Evolutionary conservation across 2,888 invertebrate genomes (phyloP).

Genomic region (Zygaena filipendulae): DNA sequence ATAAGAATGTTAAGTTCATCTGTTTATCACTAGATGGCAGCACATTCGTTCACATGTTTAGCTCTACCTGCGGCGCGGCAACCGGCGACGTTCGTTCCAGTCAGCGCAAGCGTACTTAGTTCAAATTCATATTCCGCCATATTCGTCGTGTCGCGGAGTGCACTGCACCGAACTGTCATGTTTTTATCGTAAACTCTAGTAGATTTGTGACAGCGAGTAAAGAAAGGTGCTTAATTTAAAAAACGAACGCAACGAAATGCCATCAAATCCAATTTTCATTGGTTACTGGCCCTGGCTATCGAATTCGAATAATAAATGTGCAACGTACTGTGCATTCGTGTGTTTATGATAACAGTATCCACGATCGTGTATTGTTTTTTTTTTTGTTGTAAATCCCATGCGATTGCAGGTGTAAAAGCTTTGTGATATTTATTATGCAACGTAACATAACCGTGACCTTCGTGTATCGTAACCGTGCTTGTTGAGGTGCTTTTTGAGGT

Average conservation of each 20-base stretch:
- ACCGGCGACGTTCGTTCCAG: constrained; percentile 3
- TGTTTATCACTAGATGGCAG: constrained; percentile 37
- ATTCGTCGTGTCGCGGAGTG: constrained; percentile 67
- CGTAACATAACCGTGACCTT: constrained; percentile 63
- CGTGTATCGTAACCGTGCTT: constrained; percentile 53
- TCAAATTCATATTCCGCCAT: constrained; percentile 62
- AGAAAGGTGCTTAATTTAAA: constrained; percentile 43
- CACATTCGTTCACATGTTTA: constrained; percentile 19
- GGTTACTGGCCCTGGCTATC: constrained; percentile 44
- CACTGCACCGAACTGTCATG: constrained; percentile 61
- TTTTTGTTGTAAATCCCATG: constrained; percentile 38
- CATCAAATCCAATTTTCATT: constrained; percentile 39
- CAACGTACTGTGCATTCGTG: constrained; percentile 62
- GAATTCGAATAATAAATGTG: constrained; percentile 56
- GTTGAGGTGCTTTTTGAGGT: constrained; percentile 64
- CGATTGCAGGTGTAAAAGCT: constrained; percentile 45
- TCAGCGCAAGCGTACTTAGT: constrained; percentile 57
- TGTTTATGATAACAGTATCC: constrained; percentile 65
- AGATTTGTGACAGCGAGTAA: constrained; percentile 46
- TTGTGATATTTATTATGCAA: constrained; percentile 53
- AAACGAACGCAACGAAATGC: constrained; percentile 47
- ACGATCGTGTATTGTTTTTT: constrained; percentile 55
- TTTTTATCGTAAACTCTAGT: constrained; percentile 60
- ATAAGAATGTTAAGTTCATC: neutral
- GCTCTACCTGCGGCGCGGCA: constrained; percentile 5